phyloP scores from a whole-genome alignment of 53 echinoderm and acorn worm genomes.

The Actinopyga echinites region DNA sequence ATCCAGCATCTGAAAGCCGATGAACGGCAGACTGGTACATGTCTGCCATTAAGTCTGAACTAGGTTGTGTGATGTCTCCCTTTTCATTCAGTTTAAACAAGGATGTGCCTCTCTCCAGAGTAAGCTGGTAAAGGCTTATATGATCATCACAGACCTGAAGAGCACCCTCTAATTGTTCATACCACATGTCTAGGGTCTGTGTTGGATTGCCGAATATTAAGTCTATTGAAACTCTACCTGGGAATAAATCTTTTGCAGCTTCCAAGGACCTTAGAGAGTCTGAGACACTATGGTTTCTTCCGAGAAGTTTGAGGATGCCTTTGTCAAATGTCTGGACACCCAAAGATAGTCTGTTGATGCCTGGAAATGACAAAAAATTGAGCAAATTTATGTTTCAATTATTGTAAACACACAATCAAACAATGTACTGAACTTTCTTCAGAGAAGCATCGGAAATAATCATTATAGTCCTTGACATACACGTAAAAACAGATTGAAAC shows the following conservation, averaged over 20 bases:
- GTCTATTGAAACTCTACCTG: slow-evolving; percentile 69
- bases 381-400: not conserved
- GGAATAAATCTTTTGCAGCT: slow-evolving; percentile 71
- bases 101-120: slow-evolving; percentile 78
- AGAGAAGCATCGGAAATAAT: too few relatives aligned
- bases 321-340: slow-evolving; percentile 78
- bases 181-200: slow-evolving; percentile 70
- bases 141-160: slow-evolving; percentile 70
- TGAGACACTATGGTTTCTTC: slow-evolving; percentile 72
- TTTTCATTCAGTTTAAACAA: slow-evolving; percentile 67
- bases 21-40: slow-evolving; percentile 83
- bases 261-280: slow-evolving; percentile 67
- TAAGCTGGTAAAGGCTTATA: slow-evolving; percentile 88
- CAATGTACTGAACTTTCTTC: too few relatives aligned
- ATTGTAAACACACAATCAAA: not conserved
- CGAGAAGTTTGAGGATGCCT: slow-evolving; percentile 65
- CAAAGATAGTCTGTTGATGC: slow-evolving; percentile 89
- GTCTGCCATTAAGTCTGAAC: slow-evolving; percentile 68
- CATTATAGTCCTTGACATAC: too few relatives aligned
- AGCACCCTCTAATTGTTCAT: slow-evolving; percentile 58
- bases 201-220: slow-evolving; percentile 85
- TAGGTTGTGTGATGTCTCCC: slow-evolving; percentile 61
- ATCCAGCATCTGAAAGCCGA: slow-evolving; percentile 59
- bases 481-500: too few relatives aligned
- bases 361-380: slow-evolving; percentile 38